Evolutionary conservation across 2,888 invertebrate genomes (phyloP).

Genomic region (Melolontha melolontha): DNA sequence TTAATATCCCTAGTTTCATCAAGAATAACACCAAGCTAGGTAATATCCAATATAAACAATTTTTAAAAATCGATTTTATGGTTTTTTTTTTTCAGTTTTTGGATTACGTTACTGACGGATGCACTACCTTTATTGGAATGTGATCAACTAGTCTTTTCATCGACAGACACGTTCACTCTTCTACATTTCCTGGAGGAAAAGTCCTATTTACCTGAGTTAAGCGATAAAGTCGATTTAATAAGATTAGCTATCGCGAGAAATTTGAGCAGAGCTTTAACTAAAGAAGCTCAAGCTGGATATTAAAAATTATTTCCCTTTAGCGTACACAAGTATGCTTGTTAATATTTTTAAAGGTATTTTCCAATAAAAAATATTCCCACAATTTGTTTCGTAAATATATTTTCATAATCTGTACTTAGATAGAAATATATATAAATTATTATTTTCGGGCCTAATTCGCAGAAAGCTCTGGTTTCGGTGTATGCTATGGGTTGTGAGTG

Average conservation of each 20-base stretch:
- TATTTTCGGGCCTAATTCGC: too few relatives aligned
- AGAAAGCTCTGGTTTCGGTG: too few relatives aligned
- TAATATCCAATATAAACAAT: conserved; percentile 71
- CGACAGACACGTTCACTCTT: conserved; percentile 83
- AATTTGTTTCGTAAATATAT: too few relatives aligned
- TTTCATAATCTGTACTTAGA: too few relatives aligned
- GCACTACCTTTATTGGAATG: conserved; percentile 85
- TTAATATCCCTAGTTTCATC: conserved; percentile 86
- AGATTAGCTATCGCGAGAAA: conserved; percentile 82
- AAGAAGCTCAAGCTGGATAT: conserved; percentile 62
- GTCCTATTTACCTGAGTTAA: conserved; percentile 65
- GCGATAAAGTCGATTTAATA: conserved; percentile 73
- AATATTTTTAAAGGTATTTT: neutral
- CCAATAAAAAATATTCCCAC: neutral
- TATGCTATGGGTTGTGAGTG: too few relatives aligned
- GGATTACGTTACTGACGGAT: conserved; percentile 86
- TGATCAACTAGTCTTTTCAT: conserved; percentile 79
- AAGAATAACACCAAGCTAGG: conserved; percentile 90
- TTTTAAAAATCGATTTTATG: conserved; percentile 6
- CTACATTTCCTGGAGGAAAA: conserved; percentile 81
- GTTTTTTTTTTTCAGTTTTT: conserved; percentile 76
- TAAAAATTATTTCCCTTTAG: too few relatives aligned
- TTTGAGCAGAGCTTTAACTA: conserved; percentile 78
- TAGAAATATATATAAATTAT: too few relatives aligned
- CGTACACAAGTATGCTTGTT: neutral